These are phyloP conservation scores for Hecatera dysodea DNA, from an alignment of 2,888 invertebrate genomes.

Conservation along the genomic window DNA sequence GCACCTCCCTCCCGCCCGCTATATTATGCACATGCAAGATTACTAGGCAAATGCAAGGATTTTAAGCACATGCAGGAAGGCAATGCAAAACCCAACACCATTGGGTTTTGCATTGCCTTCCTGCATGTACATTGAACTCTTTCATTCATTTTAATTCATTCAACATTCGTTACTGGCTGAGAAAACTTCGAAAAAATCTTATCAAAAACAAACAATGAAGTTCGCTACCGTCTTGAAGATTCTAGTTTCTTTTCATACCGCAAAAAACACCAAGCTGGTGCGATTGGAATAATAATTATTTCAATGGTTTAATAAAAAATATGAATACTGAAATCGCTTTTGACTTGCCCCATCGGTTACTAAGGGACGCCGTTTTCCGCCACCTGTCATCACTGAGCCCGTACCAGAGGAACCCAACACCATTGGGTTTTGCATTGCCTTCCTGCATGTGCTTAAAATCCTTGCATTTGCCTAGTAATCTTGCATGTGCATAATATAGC, in stretches of 20 bases:
- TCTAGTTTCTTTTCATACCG: slow-evolving; percentile 25
- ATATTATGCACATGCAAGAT: no score
- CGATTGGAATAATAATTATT: background rate
- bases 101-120: no score
- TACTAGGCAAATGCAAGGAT: no score
- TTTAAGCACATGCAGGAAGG: no score
- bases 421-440: no score
- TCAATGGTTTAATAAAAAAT: slow-evolving; percentile 4
- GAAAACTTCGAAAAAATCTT: background rate
- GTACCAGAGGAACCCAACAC: slow-evolving; percentile 65
- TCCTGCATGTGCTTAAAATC: no score
- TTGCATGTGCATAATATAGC: no score
- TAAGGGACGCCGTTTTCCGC: slow-evolving; percentile 62
- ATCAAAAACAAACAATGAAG: slow-evolving; percentile 17
- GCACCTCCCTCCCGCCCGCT: no score
- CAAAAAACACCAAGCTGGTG: background rate
- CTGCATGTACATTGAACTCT: slow-evolving; percentile 3
- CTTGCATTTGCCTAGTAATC: no score
- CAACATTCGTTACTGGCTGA: slow-evolving; percentile 2
- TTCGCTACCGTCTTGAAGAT: slow-evolving; percentile 12
- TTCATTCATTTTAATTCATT: slow-evolving; percentile 9
- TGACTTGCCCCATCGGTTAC: slow-evolving; percentile 56
- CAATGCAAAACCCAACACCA: no score
- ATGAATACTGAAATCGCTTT: slow-evolving; percentile 32
- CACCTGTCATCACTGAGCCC: slow-evolving; percentile 71